A percentile compares a stretch with the other conserved stretches of the same genome.
Conservation (phyloP, 2,113 vertebrate species). For the Eretmochelys imbricata region DNA sequence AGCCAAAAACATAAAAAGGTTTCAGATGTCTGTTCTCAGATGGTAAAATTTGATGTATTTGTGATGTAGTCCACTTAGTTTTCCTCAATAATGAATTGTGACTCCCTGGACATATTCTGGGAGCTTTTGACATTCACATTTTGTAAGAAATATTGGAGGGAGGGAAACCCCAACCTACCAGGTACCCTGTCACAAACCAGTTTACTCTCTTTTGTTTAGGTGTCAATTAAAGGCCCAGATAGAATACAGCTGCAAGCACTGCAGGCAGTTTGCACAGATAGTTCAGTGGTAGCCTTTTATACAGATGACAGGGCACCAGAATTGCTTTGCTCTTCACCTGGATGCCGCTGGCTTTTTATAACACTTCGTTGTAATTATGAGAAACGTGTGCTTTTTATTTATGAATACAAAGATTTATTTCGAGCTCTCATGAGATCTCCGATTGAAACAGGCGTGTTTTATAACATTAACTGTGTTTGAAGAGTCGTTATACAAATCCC, state of each 20-base stretch:
- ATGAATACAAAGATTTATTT: neutral
- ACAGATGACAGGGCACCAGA: neutral
- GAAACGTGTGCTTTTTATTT: neutral
- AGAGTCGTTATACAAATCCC: neutral
- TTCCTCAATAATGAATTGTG: neutral
- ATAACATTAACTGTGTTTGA: neutral
- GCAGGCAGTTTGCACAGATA: neutral
- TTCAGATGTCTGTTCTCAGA: neutral
- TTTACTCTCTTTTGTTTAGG: neutral
- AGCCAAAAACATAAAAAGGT: neutral
- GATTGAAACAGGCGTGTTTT: neutral
- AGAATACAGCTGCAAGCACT: neutral
- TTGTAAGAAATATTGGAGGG: neutral
- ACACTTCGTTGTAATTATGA: neutral
- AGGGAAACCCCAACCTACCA: neutral
- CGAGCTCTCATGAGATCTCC: neutral
- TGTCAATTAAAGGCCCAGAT: neutral
- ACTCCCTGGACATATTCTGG: rapidly evolving
- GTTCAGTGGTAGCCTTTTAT: neutral
- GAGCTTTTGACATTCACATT: neutral
- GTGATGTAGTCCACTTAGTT: neutral
- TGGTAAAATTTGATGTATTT: neutral
- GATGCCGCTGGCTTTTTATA: neutral
- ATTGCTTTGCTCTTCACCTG: neutral
- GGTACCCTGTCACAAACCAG: neutral